phyloP scores from a whole-genome alignment of 2,888 invertebrate species.

The Euclidia mi region DNA sequence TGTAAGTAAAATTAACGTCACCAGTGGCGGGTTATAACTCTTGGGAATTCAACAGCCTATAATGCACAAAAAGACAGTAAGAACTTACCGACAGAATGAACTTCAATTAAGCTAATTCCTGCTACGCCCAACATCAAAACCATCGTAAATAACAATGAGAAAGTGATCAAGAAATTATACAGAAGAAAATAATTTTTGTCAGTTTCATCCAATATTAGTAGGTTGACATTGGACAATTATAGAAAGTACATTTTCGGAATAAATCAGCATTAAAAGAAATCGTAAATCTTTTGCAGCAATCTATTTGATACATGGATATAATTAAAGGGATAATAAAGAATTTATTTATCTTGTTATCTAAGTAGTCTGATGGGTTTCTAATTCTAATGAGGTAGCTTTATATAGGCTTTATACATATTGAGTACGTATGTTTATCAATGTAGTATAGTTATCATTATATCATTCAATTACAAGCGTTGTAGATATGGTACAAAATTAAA shows the following conservation, averaged over 20 bases:
- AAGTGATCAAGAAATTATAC: background rate
- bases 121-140: no score
- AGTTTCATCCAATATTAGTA: constrained; percentile 11
- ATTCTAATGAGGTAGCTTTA: constrained; percentile 14
- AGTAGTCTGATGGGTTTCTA: constrained; percentile 5
- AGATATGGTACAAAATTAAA: no score
- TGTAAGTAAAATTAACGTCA: no score
- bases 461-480: no score
- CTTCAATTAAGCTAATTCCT: no score
- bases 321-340: constrained; percentile 22
- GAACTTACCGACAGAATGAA: no score
- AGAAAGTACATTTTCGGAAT: constrained; percentile 16
- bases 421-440: no score
- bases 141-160: background rate
- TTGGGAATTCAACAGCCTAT: no score
- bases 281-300: constrained; percentile 26
- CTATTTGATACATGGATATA: constrained; percentile 28
- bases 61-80: no score
- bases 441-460: no score
- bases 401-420: no score
- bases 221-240: constrained; percentile 16
- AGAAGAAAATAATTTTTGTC: background rate
- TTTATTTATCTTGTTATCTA: constrained; percentile 12
- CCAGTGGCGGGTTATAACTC: no score
- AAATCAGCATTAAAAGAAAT: constrained; percentile 31